These are phyloP conservation scores for Eugnorisma glareosa DNA, from an alignment of 2,888 invertebrate genomes.

Conservation along the genomic window DNA sequence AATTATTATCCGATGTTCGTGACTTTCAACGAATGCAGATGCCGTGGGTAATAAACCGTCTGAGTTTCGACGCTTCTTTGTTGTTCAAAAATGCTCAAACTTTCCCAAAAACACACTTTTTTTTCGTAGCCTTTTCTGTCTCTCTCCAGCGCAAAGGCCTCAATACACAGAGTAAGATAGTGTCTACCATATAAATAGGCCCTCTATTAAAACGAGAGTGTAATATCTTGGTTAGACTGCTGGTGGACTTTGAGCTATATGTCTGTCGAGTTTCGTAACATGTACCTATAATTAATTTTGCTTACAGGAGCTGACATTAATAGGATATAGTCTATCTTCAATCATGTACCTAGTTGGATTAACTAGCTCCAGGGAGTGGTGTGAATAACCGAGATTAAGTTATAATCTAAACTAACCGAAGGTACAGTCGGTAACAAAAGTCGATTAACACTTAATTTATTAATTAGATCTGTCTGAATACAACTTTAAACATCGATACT, in stretches of 20 bases:
- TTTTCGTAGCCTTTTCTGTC: neutral
- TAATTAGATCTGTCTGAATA: neutral
- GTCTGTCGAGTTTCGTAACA: slow-evolving; percentile 16
- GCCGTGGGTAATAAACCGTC: slow-evolving; percentile 59
- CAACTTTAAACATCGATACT: neutral
- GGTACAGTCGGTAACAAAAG: neutral
- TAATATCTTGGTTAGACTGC: slow-evolving; percentile 15
- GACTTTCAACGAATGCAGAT: slow-evolving; percentile 68
- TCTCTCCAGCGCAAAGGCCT: neutral
- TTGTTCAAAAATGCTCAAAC: slow-evolving; percentile 10
- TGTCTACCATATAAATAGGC: neutral
- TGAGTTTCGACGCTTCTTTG: slow-evolving; percentile 47
- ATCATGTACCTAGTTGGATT: slow-evolving; percentile 47
- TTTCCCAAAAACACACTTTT: slow-evolving; percentile 5
- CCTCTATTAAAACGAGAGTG: neutral
- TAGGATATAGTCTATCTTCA: slow-evolving; percentile 45
- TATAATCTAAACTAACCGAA: slow-evolving; percentile 12
- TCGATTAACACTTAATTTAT: neutral
- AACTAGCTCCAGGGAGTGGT: slow-evolving; percentile 31
- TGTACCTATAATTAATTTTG: slow-evolving; percentile 56
- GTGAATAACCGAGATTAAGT: slow-evolving; percentile 26
- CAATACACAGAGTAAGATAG: neutral
- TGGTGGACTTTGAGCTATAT: slow-evolving; percentile 32
- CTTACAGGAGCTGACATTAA: slow-evolving; percentile 54
- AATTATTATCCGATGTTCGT: slow-evolving; percentile 83